These are phyloP conservation scores for Drosophila pegasa DNA, from an alignment of 2,888 invertebrate genomes.

Conservation along the genomic window DNA sequence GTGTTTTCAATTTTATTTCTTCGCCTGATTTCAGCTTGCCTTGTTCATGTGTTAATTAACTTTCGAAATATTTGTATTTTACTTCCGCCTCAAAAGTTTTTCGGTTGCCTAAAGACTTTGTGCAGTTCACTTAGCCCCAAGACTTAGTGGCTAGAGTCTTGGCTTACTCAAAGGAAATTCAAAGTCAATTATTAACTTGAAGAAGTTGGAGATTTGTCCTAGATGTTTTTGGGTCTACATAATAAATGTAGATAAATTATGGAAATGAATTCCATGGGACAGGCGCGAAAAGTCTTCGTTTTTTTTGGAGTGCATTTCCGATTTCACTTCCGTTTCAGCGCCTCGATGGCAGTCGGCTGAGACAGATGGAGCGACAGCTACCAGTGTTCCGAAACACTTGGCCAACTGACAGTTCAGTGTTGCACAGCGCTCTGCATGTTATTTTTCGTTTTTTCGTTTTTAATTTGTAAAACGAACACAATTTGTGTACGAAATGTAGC, in stretches of 20 bases:
- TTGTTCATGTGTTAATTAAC: slow-evolving; percentile 49
- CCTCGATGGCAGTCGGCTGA: slow-evolving; percentile 27
- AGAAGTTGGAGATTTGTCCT: not conserved
- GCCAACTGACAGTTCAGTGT: slow-evolving; percentile 70
- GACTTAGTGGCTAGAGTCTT: no score
- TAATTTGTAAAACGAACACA: slow-evolving; percentile 44
- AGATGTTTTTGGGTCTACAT: no score
- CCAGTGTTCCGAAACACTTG: slow-evolving; percentile 33
- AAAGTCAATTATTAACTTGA: not conserved
- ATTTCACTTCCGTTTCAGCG: slow-evolving; percentile 59
- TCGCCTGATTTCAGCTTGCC: slow-evolving; percentile 13
- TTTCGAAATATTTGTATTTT: slow-evolving; percentile 49
- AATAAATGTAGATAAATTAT: not conserved
- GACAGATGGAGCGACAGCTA: slow-evolving; percentile 55
- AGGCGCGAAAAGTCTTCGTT: not conserved
- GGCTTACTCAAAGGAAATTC: no score
- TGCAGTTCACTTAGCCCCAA: no score
- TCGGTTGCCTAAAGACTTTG: not conserved
- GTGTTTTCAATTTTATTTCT: slow-evolving; percentile 42
- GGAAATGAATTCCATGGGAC: not conserved
- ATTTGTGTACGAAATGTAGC: slow-evolving; percentile 19
- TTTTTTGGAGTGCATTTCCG: slow-evolving; percentile 18
- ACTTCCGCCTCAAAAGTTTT: slow-evolving; percentile 49
- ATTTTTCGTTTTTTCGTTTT: slow-evolving; percentile 32
- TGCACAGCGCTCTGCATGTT: slow-evolving; percentile 55